Percentiles rank a stretch among this genome's conserved stretches.
These are phyloP conservation scores for Mythimna pallens DNA, from an alignment of 2,888 invertebrate species.

Conservation along the genomic window DNA sequence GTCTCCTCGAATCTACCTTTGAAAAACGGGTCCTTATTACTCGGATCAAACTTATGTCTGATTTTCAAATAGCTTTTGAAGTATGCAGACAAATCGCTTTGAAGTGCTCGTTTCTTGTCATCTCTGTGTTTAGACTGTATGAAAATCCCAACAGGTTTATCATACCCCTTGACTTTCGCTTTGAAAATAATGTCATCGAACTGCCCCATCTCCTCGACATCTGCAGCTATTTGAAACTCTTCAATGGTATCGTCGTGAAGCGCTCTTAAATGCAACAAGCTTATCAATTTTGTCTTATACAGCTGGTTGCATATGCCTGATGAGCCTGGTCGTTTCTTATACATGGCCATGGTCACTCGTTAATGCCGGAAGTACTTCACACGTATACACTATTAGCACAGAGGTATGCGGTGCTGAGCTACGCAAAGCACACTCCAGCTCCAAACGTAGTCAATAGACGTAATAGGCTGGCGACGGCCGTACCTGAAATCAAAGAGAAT, in stretches of 20 bases:
- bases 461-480: no score
- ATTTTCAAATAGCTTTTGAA: slow-evolving; percentile 48
- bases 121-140: slow-evolving; percentile 51
- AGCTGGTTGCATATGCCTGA: slow-evolving; percentile 21
- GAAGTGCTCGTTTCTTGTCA: slow-evolving; percentile 6
- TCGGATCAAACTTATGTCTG: slow-evolving; percentile 17
- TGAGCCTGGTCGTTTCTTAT: slow-evolving; percentile 42
- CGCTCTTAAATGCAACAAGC: slow-evolving; percentile 47
- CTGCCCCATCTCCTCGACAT: slow-evolving; percentile 48
- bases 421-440: not conserved
- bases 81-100: slow-evolving; percentile 31
- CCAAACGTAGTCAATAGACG: no score
- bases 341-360: not conserved
- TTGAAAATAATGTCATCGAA: slow-evolving; percentile 57
- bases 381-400: not conserved
- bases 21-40: slow-evolving; percentile 20
- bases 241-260: slow-evolving; percentile 33
- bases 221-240: slow-evolving; percentile 54
- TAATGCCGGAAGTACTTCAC: not conserved
- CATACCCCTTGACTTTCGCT: slow-evolving; percentile 23
- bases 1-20: not conserved
- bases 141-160: slow-evolving; percentile 35
- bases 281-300: slow-evolving; percentile 54
- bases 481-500: no score
- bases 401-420: not conserved